Base-by-base conservation (phyloP, 1,140 invertebrate species). In the Phymastichus coffea region DNA sequence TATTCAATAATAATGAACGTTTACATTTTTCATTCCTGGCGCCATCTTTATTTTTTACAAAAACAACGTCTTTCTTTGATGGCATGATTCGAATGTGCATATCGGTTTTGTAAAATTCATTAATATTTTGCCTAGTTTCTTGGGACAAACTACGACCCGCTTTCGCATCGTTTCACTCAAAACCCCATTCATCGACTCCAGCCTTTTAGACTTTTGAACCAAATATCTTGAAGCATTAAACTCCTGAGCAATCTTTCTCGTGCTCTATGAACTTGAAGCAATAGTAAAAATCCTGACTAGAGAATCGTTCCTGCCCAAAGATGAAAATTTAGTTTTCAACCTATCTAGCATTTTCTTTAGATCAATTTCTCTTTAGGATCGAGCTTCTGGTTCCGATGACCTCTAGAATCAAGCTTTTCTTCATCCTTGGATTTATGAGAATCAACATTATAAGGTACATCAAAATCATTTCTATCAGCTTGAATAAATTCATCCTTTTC, bases 1-100 rank as follows among this genome's bases (percentile, higher is more conserved):
- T n/a, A n/a, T n/a, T n/a, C n/a, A n/a, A 20, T n/a, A 40, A 40
- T 22, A 58, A 6, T 41, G 41, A 35, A 40, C 47, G 35, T 25
- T 48, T 51, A 15, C 46, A 41, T 14, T 43, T 17, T 17, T 55
- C 23, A 8, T 43, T 26, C 43, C 8, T 40, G 6, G 20, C 28
- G 17, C 40, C 22, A 51, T 47, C 38, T 33, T 33, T 33, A 41
- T 14, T 41, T 41, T 14, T 17, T 41, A 41, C 6, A 14, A n/a
- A 14, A 41, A 41, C 38, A 17, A 9, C 6, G 38, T 10, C 15
- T 41, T 41, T 41, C 15, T 14, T 17, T 14, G 6, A 9, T 14
- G 38, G 38, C 38, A 41, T 41, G 9, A 41, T 41, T 41, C 9
- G 9, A 17, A 6, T 41, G 15, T 41, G 6, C 38, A 41, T 14